Evolutionary conservation across 2,888 invertebrate genomes (phyloP).

Genomic region (Calliopum simillimum): DNA sequence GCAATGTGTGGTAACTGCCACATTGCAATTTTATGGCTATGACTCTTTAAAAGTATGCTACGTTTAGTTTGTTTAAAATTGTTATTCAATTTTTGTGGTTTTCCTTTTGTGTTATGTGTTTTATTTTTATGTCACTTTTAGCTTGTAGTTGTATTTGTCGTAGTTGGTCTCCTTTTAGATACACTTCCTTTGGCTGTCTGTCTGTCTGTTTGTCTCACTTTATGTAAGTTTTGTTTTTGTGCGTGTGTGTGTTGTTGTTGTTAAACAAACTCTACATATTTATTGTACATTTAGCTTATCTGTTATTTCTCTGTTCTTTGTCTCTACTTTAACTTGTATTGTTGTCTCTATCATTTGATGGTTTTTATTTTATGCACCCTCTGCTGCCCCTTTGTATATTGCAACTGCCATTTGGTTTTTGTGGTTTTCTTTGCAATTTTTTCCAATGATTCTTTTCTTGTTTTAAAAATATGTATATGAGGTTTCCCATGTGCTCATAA

Average conservation of each 20-base stretch:
- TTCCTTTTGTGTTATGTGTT: neutral
- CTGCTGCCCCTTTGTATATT: too few relatives aligned
- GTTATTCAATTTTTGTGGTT: conserved; percentile 27
- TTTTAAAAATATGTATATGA: too few relatives aligned
- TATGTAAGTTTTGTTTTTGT: too few relatives aligned
- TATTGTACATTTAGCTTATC: conserved; percentile 29
- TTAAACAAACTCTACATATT: conserved; percentile 12
- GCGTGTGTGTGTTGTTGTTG: neutral
- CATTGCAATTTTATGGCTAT: conserved; percentile 13
- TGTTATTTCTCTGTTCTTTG: conserved; percentile 1
- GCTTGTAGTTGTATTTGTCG: neutral
- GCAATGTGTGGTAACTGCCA: neutral
- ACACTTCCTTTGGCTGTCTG: too few relatives aligned
- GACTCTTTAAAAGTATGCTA: conserved; percentile 30
- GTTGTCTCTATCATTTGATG: conserved; percentile 1
- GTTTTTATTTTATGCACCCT: neutral
- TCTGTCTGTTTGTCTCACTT: too few relatives aligned
- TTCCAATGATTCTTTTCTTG: too few relatives aligned
- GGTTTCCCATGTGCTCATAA: too few relatives aligned
- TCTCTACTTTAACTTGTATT: neutral
- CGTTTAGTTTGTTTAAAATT: conserved; percentile 19
- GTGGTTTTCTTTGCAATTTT: conserved; percentile 6
- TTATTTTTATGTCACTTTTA: conserved; percentile 5
- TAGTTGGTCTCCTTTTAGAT: neutral
- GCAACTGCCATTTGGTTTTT: conserved; percentile 16